Evolutionary conservation across 1,140 invertebrate genomes (phyloP), one percentile per base, ranked within the genome.

Genomic region (Cydia fagiglandana): DNA sequence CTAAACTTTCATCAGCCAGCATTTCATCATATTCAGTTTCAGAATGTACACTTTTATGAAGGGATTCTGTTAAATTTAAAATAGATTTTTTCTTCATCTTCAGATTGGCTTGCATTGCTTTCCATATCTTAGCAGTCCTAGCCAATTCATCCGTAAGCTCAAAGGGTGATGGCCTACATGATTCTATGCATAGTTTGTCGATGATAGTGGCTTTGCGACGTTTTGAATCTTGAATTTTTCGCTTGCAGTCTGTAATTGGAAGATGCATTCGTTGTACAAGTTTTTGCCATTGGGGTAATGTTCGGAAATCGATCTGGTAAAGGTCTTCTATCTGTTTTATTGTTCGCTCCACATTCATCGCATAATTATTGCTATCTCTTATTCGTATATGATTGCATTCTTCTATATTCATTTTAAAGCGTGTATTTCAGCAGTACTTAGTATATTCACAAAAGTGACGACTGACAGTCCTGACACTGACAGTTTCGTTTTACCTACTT

Each of bases 151-250:
- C 80, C 4, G 85, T 88, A 77, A 91, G 77, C 66, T 83, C 81
- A 80, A 92, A 91, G 6, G 89, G 89, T 1, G 87, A 87, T 28
- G 74, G 64, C 73, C 87, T 85, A n/a, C 75, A 83, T 64, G 75
- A 80, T 78, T 92, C 79, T 41, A 79, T 75, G 76, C 78, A 84
- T 50, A 92, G 75, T 56, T 89, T 91, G n/a, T 87, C 73, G 56
- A 91, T 85, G 53, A 92, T 90, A 56, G 77, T 10, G 17, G 38
- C 28, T 70, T 90, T 88, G 41, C 87, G 84, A 34, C 73, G 41
- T 15, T 78, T 74, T 9, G 85, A 83, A 61, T 82, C 80, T 77
- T 81, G 75, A 66, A 88, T 80, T 79, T 83, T 88, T 41, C 68
- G 74, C 77, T 86, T 84, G 64, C 80, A 87, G n/a, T 86, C 79